Evolutionary conservation across 2,888 invertebrate species (phyloP), one percentile per base, ranked within the genome.

Genomic region (Ectropis crepuscularia): DNA sequence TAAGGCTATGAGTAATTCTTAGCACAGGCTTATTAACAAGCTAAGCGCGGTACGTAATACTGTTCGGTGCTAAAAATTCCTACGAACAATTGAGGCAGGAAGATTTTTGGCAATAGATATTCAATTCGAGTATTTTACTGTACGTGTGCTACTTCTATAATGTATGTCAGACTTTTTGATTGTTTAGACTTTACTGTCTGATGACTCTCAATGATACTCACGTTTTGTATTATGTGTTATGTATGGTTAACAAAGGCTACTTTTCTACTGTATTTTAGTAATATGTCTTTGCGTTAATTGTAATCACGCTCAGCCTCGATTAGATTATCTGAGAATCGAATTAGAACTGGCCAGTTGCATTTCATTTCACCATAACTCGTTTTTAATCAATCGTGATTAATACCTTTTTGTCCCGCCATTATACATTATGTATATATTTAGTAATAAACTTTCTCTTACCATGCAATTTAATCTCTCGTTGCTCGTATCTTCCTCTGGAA

Each of bases 21-120:
- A 62, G 50, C 61, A 39, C 61, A 51, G 39, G 58, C 71, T 60
- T 62, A 65, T 68, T 71, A 71, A 60, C 66, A 62, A 55, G 53
- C 63, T 48, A 37, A 62, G 57, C 59, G 65, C 53, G 61, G 61
- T 60, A n/a, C 45, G 61, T 61, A 60, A 62, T 57, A 54, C 61
- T 43, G 50, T 57, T 51, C 37, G 49, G 55, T 60, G 57, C 47
- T 57, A 53, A 62, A 62, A 65, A 53, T 65, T 65, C 53, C 60
- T 11, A 39, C 12, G 57, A 60, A 55, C 60, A 57, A 57, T 57
- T 43, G 38, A 38, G 16, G 51, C 46, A 42, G 50, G 50, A 63
- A 50, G 46, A 46, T 63, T 58, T 49, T 61, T 59, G 45, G 53
- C 36, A 6, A 54, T 58, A 58, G 10, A 42, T 41, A 59, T 59